These are phyloP conservation scores for Rachycentron canadum DNA, from an alignment of 2,797 vertebrate genomes.

Conservation along the genomic window DNA sequence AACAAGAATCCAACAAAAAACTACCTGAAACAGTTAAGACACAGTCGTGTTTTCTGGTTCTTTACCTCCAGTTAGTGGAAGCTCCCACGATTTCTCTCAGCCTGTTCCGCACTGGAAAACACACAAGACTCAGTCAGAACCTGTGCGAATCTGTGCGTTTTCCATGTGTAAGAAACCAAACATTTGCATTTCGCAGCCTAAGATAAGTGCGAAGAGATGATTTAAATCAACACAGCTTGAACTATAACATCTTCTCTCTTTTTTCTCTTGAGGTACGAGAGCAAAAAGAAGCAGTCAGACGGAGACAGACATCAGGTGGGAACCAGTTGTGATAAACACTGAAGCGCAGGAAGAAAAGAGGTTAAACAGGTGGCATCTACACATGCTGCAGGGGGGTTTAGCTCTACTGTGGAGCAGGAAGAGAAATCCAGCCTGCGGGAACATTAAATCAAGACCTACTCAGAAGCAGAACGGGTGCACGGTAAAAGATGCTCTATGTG, in stretches of 20 bases:
- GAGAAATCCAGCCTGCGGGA: background rate
- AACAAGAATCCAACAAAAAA: background rate
- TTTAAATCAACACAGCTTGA: background rate
- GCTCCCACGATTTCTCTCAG: constrained; percentile 94
- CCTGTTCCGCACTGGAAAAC: constrained; percentile 90
- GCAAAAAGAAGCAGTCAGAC: background rate
- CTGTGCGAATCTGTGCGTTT: background rate
- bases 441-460: background rate
- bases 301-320: background rate
- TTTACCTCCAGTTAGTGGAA: constrained; percentile 96
- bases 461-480: background rate
- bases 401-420: background rate
- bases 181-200: too few species aligned
- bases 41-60: background rate
- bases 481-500: background rate
- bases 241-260: background rate
- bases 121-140: constrained; percentile 37
- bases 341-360: constrained; percentile 5
- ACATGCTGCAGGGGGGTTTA: background rate
- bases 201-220: too few species aligned
- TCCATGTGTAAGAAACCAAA: background rate
- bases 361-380: background rate
- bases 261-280: background rate
- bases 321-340: constrained; percentile 12
- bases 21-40: background rate